Evolutionary conservation across 2,888 invertebrate species (phyloP).

Genomic region (Dastarcus helophoroides): DNA sequence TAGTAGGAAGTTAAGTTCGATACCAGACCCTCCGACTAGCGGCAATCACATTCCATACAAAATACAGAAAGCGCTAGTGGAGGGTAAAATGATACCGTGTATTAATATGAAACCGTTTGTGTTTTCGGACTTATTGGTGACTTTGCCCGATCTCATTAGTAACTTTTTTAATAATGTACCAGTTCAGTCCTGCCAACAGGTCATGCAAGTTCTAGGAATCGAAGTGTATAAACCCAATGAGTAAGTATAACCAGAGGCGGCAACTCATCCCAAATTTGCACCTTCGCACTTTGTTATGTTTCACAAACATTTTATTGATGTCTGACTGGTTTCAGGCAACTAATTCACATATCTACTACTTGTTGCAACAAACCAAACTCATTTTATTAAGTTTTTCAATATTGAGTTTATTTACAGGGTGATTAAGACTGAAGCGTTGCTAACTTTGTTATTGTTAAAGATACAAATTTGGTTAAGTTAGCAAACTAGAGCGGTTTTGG

Average conservation of each 20-base stretch:
- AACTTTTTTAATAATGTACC: slow-evolving; percentile 70
- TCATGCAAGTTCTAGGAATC: slow-evolving; percentile 68
- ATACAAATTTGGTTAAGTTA: too few species aligned
- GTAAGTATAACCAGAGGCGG: slow-evolving; percentile 50
- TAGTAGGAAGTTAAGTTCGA: slow-evolving; percentile 54
- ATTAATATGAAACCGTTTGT: slow-evolving; percentile 80
- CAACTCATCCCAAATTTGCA: too few species aligned
- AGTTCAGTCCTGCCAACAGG: slow-evolving; percentile 62
- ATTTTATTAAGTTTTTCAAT: too few species aligned
- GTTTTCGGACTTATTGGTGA: slow-evolving; percentile 71
- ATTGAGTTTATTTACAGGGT: too few species aligned
- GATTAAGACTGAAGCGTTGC: too few species aligned
- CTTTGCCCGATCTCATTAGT: slow-evolving; percentile 67
- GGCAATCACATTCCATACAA: slow-evolving; percentile 64
- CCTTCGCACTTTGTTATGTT: background rate
- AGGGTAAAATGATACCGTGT: slow-evolving; percentile 71
- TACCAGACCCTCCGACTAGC: slow-evolving; percentile 56
- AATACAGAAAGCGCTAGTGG: slow-evolving; percentile 70
- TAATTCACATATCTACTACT: too few species aligned
- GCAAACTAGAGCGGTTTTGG: too few species aligned
- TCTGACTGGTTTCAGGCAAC: too few species aligned
- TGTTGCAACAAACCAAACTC: too few species aligned
- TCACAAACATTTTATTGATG: background rate
- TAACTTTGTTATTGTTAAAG: too few species aligned
- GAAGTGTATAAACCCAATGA: slow-evolving; percentile 73